Base-by-base conservation (phyloP, 2,113 vertebrate genomes). In the Amblyopsis rosae region DNA sequence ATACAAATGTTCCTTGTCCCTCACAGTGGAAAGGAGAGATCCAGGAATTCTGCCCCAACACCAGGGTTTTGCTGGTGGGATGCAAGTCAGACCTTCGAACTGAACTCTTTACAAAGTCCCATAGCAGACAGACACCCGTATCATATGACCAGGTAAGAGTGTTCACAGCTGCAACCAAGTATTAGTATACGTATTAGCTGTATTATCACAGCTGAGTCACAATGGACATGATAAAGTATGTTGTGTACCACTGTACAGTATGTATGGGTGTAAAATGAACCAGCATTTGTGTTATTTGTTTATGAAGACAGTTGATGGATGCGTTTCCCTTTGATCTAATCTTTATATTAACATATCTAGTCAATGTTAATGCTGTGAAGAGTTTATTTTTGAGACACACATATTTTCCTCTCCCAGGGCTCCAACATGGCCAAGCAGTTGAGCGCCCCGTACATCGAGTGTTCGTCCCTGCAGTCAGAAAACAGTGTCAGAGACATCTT, bases 401-500 rank as follows among this genome's bases (percentile, higher is more conserved):
- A 15, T 26, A 13, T 53, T 15, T 71, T 76, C 80, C 19, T 41
- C 12, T 66, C 51, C 63, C 79, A 97, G 96, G 96, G 95, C 55
- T 93, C 94, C 70, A 96, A 95, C 69, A 94, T 94, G 93, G 95
- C 96, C 81, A 95, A 95, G 68, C 95, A 95, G 90, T 95, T 96
- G 12, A 94, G 93, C 69, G 95, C 95, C 49, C 95, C 96, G 48
- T 97, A 97, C 50, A 96, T 95, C 0, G 96, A 97, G 69, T 97
- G 96, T 80, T 97, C 96, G 12, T 93, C 96, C 19, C 77, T 96
- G 64, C 95, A 96, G 90, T 97, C 96, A 0, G 95, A 97, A 82
- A 96, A 95, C 84, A 96, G 96, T 0, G 94, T 97, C 79, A 94
- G 95, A 80, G 96, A 97, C 95, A 96, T 97, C 91, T 97, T 97